phyloP scores from a whole-genome alignment of 2,113 vertebrate genomes.

The Actenoides lindsayi region DNA sequence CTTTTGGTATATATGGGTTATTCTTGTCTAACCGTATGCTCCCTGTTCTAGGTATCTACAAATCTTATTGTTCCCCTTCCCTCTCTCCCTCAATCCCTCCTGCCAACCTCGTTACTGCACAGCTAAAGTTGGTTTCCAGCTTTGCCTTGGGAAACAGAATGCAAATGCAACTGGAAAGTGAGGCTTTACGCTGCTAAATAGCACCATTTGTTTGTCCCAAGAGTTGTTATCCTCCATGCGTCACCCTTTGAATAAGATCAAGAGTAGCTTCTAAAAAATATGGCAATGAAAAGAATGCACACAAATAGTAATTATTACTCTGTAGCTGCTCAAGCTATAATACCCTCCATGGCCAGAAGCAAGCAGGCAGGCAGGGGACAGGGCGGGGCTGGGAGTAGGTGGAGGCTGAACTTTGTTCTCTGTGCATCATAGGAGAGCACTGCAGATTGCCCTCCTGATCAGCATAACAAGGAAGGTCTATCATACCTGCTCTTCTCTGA shows the following conservation, averaged over 20 bases:
- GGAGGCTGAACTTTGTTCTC: constrained; percentile 46
- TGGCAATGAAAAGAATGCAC: constrained; percentile 37
- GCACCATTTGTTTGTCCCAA: neutral
- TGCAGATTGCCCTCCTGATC: constrained; percentile 26
- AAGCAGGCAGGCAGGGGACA: constrained; percentile 6
- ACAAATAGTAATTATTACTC: constrained; percentile 56
- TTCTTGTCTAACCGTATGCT: constrained; percentile 21
- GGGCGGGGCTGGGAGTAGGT: constrained; percentile 47
- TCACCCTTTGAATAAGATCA: constrained; percentile 46
- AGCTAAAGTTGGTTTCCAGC: constrained; percentile 31
- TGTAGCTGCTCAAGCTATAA: constrained; percentile 35
- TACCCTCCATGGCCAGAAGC: constrained; percentile 38
- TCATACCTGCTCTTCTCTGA: neutral
- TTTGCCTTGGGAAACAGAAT: neutral
- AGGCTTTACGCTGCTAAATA: neutral
- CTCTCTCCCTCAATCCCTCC: neutral
- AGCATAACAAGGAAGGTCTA: constrained; percentile 9
- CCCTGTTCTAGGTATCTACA: constrained; percentile 52
- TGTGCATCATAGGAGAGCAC: neutral
- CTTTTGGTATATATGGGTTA: constrained; percentile 24
- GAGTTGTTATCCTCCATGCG: neutral
- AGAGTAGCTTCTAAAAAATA: constrained; percentile 51
- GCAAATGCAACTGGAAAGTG: neutral
- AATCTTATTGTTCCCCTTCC: constrained; percentile 44
- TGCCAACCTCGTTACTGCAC: neutral